Evolutionary conservation across 2,797 vertebrate genomes (phyloP), one percentile per base, ranked within the genome.

Genomic region (Enteromius anoplus): DNA sequence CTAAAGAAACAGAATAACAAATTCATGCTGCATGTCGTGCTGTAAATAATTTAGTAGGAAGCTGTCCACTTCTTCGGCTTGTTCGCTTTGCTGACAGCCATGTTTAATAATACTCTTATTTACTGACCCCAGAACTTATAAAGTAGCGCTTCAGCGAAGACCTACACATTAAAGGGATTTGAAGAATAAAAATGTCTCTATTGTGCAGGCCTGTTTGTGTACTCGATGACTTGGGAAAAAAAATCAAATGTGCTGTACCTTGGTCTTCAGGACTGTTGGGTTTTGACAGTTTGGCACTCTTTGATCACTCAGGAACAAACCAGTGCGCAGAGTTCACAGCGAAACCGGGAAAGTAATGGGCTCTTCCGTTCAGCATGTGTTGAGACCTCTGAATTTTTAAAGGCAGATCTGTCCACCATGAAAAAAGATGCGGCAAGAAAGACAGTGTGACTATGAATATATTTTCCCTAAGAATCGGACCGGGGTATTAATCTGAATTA

Each of bases 401-500:
- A 86, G 81, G 55, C 77, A 78, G 71, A 84, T 82, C 77, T 75
- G 47, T 87, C 81, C 51, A 72, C 45, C 72, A 55, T 51, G 73
- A 66, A 53, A 75, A 80, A 66, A 78, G 45, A 83, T 68, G 65
- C 29, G 26, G 3, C 37, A 47, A 68, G 62, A 65, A 85, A 75
- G 62, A 55, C 76, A 7, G 68, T 84, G 85, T 89, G 88, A 84
- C 82, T 81, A 75, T 86, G 88, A 88, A 89, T 89, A 88, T 72
- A 88, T 89, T 89, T 73, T 83, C 81, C 53, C 82, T 81, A 47
- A 45, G 82, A 86, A 80, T 84, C 17, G 78, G 85, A 85, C 85
- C 75, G 19, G 77, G 75, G 84, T 85, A 79, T 88, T 89, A 88
- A 89, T 87, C 87, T 85, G 87, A 85, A 85, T 87, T 88, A 90